Evolutionary conservation across 2,113 vertebrate genomes (phyloP), one percentile per base, ranked within the genome.

Genomic region (Sitta europaea): DNA sequence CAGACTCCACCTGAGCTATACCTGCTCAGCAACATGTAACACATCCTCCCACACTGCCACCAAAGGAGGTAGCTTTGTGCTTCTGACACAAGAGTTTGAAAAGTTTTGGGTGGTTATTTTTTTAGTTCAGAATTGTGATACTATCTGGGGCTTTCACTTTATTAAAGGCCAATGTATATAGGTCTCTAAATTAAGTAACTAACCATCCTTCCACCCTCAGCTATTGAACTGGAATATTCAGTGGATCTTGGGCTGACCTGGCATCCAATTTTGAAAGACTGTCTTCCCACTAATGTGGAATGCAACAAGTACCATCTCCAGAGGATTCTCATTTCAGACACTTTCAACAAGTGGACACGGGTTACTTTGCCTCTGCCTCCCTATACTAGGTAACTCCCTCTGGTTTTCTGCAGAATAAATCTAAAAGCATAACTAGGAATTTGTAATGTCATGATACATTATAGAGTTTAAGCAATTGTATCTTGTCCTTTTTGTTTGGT

Each of bases 311-410:
- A 99, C 97, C 99, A 99, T 55, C 98, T 99, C 66, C 99, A 99
- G 96, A 98, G 98, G 90, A 95, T 99, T 92, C 98, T 99, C 86
- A 98, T 99, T 67, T 99, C 99, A 10, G 99, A 99, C 90, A 99
- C 98, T 9, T 99, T 98, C 96, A 99, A 99, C 97, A 99, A 99
- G 95, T 99, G 99, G 99, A 99, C 99, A 11, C 98, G 99, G 29
- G 97, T 99, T 87, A 99, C 99, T 57, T 94, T 99, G 94, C 99
- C 99, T 38, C 98, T 99, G 80, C 99, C 99, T 35, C 96, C 98
- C 54, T 99, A 99, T 29, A 99, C 99, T 73, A 99, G 99, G 99
- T 99, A 98, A 62, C 14, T 90, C n/a, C 27, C 29, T 77, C 29
- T 94, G 47, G 12, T 61, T 90, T 68, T 83, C 68, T 86, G 29